Evolutionary conservation across 2,113 vertebrate species (phyloP).

Genomic region (Tachysurus fulvidraco): DNA sequence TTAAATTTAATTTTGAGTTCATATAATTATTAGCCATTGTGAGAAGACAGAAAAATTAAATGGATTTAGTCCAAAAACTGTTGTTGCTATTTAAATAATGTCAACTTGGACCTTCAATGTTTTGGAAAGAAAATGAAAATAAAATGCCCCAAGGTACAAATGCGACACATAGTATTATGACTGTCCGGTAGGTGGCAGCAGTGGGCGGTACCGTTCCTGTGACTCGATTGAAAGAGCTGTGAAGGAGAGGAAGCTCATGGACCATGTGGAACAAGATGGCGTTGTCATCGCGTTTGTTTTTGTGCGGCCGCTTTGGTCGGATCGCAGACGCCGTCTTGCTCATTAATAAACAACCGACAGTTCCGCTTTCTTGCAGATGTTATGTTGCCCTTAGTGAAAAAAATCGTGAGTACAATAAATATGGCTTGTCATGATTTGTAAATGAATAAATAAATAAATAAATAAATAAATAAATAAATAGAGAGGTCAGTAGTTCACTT

Average conservation of each 20-base stretch:
- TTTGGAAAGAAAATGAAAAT: background rate
- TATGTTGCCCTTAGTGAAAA: slow-evolving; percentile 53
- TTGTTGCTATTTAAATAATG: background rate
- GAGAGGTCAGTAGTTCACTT: background rate
- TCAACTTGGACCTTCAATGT: background rate
- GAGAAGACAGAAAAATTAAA: background rate
- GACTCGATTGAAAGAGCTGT: background rate
- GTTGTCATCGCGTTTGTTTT: slow-evolving; percentile 3
- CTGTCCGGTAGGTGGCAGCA: slow-evolving; percentile 45
- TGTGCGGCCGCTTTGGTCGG: slow-evolving; percentile 54
- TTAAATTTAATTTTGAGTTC: background rate
- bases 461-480: background rate
- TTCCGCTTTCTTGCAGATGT: slow-evolving; percentile 43
- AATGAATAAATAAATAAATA: background rate
- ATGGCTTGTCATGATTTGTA: background rate
- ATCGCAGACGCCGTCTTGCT: slow-evolving; percentile 40
- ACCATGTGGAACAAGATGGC: slow-evolving; percentile 71
- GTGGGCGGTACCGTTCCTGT: background rate
- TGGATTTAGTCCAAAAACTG: background rate
- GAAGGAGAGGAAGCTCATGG: slow-evolving; percentile 28
- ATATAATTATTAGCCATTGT: background rate
- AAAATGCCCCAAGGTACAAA: background rate
- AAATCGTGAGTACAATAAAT: slow-evolving; percentile 64
- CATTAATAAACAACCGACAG: slow-evolving; percentile 26
- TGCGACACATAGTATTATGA: background rate